Percentiles rank a stretch among this genome's conserved stretches.
These are phyloP conservation scores for Acanthococcus lagerstroemiae DNA, from an alignment of 2,888 invertebrate species.

Conservation along the genomic window DNA sequence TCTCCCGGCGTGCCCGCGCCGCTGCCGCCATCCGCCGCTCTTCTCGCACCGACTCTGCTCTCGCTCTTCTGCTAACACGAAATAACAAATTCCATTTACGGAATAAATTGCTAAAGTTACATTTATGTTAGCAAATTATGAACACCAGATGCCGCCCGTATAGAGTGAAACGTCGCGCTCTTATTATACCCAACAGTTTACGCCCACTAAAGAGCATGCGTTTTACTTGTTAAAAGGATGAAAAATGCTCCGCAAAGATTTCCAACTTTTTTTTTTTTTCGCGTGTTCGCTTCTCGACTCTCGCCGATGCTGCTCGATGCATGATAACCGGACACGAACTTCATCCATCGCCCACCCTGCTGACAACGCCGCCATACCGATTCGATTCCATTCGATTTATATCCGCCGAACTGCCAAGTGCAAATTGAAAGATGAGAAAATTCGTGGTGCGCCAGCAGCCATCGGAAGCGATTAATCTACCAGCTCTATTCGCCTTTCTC, in stretches of 20 bases:
- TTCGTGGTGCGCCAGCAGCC: too few relatives aligned
- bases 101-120: conserved; percentile 30
- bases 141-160: conserved; percentile 32
- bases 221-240: conserved; percentile 10
- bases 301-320: too few relatives aligned
- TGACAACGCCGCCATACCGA: too few relatives aligned
- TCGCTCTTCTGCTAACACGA: conserved; percentile 4
- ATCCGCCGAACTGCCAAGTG: too few relatives aligned
- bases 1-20: not conserved
- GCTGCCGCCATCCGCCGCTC: not conserved
- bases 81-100: conserved; percentile 27
- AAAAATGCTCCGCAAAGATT: conserved; percentile 18
- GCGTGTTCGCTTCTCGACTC: too few relatives aligned
- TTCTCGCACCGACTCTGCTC: not conserved
- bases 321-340: too few relatives aligned
- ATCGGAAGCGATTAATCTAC: too few relatives aligned
- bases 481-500: too few relatives aligned
- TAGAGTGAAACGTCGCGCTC: conserved; percentile 27
- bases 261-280: conserved; percentile 1
- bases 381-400: too few relatives aligned
- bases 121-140: conserved; percentile 32
- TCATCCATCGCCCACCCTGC: too few relatives aligned
- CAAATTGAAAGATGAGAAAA: too few relatives aligned
- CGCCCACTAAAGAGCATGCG: conserved; percentile 13
- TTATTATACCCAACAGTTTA: conserved; percentile 17